A percentile compares a stretch with the other conserved stretches of the same genome.
Evolutionary conservation across 2,888 invertebrate species (phyloP).

Genomic region (Operophtera brumata): DNA sequence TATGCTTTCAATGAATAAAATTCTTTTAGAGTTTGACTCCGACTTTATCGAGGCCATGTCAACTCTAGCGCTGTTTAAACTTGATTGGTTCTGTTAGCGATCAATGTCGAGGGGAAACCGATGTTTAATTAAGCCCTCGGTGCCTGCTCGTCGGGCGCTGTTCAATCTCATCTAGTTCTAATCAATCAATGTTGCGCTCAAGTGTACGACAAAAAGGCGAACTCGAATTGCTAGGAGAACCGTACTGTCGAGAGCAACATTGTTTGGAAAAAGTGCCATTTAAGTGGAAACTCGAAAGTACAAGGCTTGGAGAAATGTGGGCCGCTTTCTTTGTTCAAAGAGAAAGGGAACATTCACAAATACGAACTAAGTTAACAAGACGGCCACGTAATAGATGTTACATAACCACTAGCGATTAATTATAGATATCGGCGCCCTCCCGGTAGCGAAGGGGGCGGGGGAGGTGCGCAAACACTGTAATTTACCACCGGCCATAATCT

Average conservation of each 20-base stretch:
- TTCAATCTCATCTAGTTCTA: slow-evolving; percentile 20
- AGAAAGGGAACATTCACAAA: slow-evolving; percentile 20
- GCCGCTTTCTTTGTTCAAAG: slow-evolving; percentile 25
- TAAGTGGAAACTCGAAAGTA: slow-evolving; percentile 7
- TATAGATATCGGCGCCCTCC: slow-evolving; percentile 27
- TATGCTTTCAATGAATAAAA: too few species aligned
- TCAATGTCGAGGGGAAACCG: slow-evolving; percentile 37
- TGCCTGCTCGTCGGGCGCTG: slow-evolving; percentile 13
- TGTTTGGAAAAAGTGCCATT: background rate
- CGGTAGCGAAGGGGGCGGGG: slow-evolving; percentile 20
- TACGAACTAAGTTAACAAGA: slow-evolving; percentile 8
- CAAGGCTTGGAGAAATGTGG: slow-evolving; percentile 13
- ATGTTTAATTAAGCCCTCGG: slow-evolving; percentile 40
- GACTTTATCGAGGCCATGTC: slow-evolving; percentile 23
- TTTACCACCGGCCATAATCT: slow-evolving; percentile 54
- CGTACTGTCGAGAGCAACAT: background rate
- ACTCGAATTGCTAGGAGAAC: background rate
- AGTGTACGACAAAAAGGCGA: background rate
- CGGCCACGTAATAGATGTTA: slow-evolving; percentile 30
- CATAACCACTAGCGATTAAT: slow-evolving; percentile 31
- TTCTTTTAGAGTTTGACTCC: too few species aligned
- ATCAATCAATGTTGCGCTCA: slow-evolving; percentile 16
- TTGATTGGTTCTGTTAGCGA: slow-evolving; percentile 38
- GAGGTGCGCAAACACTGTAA: slow-evolving; percentile 50
- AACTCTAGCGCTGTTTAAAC: slow-evolving; percentile 36